phyloP scores from a whole-genome alignment of 1,140 invertebrate species.

The Trichonephila inaurata region DNA sequence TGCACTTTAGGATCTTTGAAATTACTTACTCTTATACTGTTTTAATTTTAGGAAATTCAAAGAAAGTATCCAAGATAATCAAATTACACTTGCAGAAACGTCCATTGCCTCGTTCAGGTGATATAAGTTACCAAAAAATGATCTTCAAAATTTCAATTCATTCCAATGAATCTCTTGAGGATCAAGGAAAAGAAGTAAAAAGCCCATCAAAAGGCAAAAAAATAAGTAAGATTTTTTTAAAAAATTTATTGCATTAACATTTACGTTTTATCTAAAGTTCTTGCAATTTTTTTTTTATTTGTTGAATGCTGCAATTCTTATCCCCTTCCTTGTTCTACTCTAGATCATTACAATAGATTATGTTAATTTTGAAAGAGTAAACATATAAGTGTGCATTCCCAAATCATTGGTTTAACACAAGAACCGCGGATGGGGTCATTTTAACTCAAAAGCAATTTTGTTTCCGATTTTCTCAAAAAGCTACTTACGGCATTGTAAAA shows the following conservation, averaged over 20 bases:
- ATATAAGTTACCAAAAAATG: conserved; percentile 54
- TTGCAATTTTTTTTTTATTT: too few species aligned
- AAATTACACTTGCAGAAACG: conserved; percentile 44
- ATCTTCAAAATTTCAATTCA: conserved; percentile 50
- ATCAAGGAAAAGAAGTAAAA: not conserved
- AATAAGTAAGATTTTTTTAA: not conserved
- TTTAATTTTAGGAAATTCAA: conserved; percentile 24
- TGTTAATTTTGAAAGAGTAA: too few species aligned
- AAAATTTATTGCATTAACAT: not conserved
- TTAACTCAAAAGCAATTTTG: too few species aligned
- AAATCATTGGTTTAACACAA: too few species aligned
- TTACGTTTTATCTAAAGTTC: not conserved
- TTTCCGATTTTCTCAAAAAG: too few species aligned
- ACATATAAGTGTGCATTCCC: too few species aligned
- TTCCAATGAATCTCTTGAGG: not conserved
- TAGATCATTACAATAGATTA: too few species aligned
- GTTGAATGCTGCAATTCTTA: too few species aligned
- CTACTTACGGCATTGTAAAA: too few species aligned
- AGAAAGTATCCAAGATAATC: not conserved
- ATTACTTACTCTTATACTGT: not conserved
- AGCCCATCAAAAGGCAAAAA: not conserved
- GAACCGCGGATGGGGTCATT: too few species aligned
- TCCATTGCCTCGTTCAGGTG: conserved; percentile 45
- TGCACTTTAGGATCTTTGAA: too few species aligned
- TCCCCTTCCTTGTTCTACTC: too few species aligned